A percentile compares a stretch with the other conserved stretches of the same genome.
These are phyloP conservation scores for Chiroxiphia lanceolata DNA, from an alignment of 2,797 vertebrate genomes.

Conservation along the genomic window DNA sequence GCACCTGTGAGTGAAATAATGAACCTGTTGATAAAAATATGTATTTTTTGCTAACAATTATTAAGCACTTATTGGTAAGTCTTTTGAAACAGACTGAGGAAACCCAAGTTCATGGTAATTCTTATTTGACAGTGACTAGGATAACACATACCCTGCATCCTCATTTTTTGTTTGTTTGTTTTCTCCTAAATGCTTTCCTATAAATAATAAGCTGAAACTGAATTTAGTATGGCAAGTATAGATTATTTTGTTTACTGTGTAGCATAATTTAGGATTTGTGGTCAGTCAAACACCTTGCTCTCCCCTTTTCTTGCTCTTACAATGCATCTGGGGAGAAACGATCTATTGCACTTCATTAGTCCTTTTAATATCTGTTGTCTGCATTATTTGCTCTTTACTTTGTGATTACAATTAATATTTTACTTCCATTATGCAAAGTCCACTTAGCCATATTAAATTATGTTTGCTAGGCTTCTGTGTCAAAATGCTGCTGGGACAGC, in stretches of 20 bases:
- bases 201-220: slow-evolving; percentile 13
- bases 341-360: slow-evolving; percentile 44
- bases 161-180: background rate
- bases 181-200: background rate
- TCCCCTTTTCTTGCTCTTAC: slow-evolving; percentile 2
- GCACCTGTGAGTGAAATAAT: slow-evolving; percentile 13
- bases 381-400: slow-evolving; percentile 44
- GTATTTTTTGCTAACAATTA: background rate
- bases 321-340: background rate
- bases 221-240: background rate
- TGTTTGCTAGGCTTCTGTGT: background rate
- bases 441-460: slow-evolving; percentile 18
- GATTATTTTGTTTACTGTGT: slow-evolving; percentile 2
- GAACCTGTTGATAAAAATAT: slow-evolving; percentile 6
- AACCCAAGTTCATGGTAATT: background rate
- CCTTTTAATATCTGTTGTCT: slow-evolving; percentile 46
- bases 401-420: slow-evolving; percentile 61
- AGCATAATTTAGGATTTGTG: background rate
- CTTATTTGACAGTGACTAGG: background rate
- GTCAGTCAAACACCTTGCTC: background rate
- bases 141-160: background rate
- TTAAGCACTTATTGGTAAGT: background rate
- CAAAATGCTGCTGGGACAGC: background rate
- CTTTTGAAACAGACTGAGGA: background rate
- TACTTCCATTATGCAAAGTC: slow-evolving; percentile 39